These are phyloP conservation scores for Bursaphelenchus mucronatus DNA, from an alignment of 1,140 invertebrate species.

Conservation along the genomic window DNA sequence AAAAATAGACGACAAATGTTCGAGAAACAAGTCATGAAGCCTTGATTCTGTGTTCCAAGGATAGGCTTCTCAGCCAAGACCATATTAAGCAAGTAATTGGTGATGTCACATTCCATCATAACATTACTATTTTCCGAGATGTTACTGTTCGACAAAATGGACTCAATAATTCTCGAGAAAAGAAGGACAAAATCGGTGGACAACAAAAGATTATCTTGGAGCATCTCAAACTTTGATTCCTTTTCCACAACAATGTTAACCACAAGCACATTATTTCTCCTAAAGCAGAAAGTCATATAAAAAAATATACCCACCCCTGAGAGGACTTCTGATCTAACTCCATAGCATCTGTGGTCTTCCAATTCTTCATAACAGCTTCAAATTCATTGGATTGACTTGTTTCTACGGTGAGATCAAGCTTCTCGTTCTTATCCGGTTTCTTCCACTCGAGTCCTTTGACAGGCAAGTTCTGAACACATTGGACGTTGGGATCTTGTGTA, in stretches of 20 bases:
- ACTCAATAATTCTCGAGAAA: slow-evolving; percentile 25
- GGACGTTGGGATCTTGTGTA: not conserved
- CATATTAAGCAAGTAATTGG: slow-evolving; percentile 25
- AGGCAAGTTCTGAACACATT: slow-evolving; percentile 5
- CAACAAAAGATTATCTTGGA: slow-evolving; percentile 37
- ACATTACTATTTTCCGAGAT: slow-evolving; percentile 33
- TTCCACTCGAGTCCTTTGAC: not conserved
- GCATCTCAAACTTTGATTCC: slow-evolving; percentile 4
- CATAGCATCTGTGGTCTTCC: not conserved
- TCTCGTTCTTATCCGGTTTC: slow-evolving; percentile 17
- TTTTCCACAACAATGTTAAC: not conserved
- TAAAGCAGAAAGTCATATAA: too few species aligned
- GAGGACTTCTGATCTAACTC: too few species aligned
- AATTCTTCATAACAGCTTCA: slow-evolving; percentile 23
- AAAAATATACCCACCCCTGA: too few species aligned
- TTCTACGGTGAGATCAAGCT: slow-evolving; percentile 15
- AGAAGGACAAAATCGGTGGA: slow-evolving; percentile 27
- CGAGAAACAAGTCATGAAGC: slow-evolving; percentile 31
- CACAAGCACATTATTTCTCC: too few species aligned
- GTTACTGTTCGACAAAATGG: slow-evolving; percentile 35
- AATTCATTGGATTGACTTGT: slow-evolving; percentile 3
- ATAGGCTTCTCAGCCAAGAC: slow-evolving; percentile 20
- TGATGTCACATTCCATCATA: slow-evolving; percentile 29
- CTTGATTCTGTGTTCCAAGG: slow-evolving; percentile 36
- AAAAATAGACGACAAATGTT: slow-evolving; percentile 40